Base-by-base conservation (phyloP, 2,797 vertebrate genomes). In the Tympanoctomys barrerae region DNA sequence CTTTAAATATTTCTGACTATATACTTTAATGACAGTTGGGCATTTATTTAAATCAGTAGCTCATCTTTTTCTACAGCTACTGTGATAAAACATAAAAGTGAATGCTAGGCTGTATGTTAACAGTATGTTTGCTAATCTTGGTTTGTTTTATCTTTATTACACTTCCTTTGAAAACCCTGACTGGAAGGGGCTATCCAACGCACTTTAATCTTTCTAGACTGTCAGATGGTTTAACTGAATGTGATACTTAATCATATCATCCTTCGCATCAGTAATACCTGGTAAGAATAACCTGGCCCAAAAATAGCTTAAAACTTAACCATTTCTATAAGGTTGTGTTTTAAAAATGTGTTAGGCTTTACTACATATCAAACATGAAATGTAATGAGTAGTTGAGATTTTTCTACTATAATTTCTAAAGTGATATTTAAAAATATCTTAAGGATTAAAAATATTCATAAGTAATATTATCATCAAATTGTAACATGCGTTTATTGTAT, bases 71-170 rank as follows among this genome's bases (percentile, higher is more conserved):
- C 42, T 3, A 92, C n/a, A 96, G 71, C 21, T 36, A 91, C 6
- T 24, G 87, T 93, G 90, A 84, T 93, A 83, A 79, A 83, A 36
- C 62, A 82, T 91, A 97, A 94, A 95, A 90, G 5, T 83, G 92
- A 84, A 68, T 4, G 31, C 18, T 19, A 8, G 59, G 36, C 36
- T 88, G 9, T n/a, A 90, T 87, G 39, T 83, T 93, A 61, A 86
- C 62, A 6, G 9, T 0, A 1, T 80, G 13, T 77, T 86, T 96
- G 84, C 75, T 92, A 87, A 82, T 75, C 89, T 89, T 83, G 24
- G 2, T 39, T 97, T 90, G 10, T 71, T 97, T 91, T 95, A 89
- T 91, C 62, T 87, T 28, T 46, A 64, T 7, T 54, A 49, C 21
- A 42, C 22, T 92, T 97, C 70, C 64, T 36, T 39, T 52, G 79